Evolutionary conservation across 2,113 vertebrate species (phyloP), one percentile per base, ranked within the genome.

Genomic region (Nycticryphes semicollaris): DNA sequence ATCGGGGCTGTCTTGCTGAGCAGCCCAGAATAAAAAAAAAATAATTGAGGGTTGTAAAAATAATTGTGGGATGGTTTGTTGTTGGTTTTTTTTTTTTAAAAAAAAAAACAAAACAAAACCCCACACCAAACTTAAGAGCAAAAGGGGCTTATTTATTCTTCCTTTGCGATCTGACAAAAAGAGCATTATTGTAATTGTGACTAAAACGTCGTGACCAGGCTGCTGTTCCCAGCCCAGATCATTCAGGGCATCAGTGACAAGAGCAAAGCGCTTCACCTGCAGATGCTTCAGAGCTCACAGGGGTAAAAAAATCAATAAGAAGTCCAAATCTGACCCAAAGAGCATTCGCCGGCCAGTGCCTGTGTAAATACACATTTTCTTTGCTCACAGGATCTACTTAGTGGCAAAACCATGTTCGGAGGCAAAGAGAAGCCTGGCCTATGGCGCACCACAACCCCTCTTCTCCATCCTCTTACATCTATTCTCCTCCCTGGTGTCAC

Each of bases 161-260:
- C n/a, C 24, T 70, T 77, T 74, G 60, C 63, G 33, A 74, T 13
- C 50, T 56, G 47, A 63, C 64, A 77, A 45, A 50, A 89, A 80
- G 2, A 89, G 4, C 21, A 23, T 54, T 64, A 75, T 59, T 85
- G 31, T 39, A 74, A 57, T 21, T 77, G 84, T 67, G 64, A 62
- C 41, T 62, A 70, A 87, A 93, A 81, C 47, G 41, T 43, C 57
- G 77, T 57, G 57, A 53, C 23, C 14, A 9, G 27, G 77, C 60
- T 53, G 84, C 68, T 66, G 54, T 37, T 89, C 54, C 73, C 90
- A 89, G 87, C 68, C 89, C 54, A n/a, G 72, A 53, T 25, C 54
- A n/a, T 30, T 59, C 78, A 89, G 81, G 22, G 14, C 7, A 50
- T 35, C 56, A 50, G 25, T 0, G 0, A 45, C 60, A 53, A 1